Percentiles rank a stretch among this genome's conserved stretches.
These are phyloP conservation scores for Heteromormyrus szaboi DNA, from an alignment of 2,797 vertebrate species.

Conservation along the genomic window DNA sequence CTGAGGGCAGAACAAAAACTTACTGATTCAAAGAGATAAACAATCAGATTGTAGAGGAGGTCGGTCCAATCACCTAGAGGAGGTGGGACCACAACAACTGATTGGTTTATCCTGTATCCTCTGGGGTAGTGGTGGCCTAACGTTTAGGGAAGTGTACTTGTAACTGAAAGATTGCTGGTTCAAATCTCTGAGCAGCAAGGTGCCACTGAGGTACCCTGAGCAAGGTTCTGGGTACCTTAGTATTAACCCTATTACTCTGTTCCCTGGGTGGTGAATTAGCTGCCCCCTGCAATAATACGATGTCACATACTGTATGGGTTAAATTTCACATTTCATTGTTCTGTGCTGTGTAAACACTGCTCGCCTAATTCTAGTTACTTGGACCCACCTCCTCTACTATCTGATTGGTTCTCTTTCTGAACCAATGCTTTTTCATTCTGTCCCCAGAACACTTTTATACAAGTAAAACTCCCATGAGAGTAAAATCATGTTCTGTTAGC, in stretches of 20 bases:
- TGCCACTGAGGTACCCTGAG: not conserved
- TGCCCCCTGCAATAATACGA: not conserved
- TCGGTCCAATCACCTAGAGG: not conserved
- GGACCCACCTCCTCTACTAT: not conserved
- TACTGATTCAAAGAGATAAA: not conserved
- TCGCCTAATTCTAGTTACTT: not conserved
- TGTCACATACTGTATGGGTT: not conserved
- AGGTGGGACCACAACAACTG: not conserved
- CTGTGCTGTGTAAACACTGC: not conserved
- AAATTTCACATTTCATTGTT: not conserved
- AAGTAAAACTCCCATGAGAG: not conserved
- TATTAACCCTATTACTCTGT: not conserved
- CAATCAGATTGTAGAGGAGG: not conserved
- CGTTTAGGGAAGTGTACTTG: not conserved
- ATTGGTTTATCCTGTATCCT: not conserved
- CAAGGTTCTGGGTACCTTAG: not conserved
- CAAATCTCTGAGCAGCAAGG: not conserved
- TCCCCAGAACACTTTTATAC: not conserved
- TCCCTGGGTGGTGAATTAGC: not conserved
- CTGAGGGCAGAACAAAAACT: not conserved
- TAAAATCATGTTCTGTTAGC: not conserved
- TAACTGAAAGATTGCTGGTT: not conserved
- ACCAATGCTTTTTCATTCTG: not conserved
- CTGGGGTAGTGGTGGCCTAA: not conserved
- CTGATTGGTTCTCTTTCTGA: not conserved